These are phyloP conservation scores for Hypselothyrea guttata DNA, from an alignment of 2,888 invertebrate species.

Conservation along the genomic window DNA sequence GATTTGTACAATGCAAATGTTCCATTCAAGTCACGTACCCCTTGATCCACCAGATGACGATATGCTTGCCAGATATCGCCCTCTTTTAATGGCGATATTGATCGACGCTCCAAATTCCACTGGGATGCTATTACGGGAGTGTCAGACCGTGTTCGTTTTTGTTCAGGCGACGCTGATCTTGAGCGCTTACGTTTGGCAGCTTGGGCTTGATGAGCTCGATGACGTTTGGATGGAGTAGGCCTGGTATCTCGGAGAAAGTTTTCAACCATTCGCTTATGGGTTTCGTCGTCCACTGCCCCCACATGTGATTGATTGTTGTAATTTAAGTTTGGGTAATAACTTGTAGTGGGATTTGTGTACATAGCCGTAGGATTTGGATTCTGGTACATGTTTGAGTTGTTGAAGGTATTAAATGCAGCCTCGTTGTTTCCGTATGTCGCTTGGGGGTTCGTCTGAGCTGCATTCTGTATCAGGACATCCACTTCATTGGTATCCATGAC, in stretches of 20 bases:
- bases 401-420: background rate
- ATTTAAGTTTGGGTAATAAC: background rate
- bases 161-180: constrained; percentile 40
- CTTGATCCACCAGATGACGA: constrained; percentile 76
- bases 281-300: constrained; percentile 70
- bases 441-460: constrained; percentile 32
- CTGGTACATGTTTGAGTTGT: background rate
- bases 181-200: constrained; percentile 41
- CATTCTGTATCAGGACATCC: constrained; percentile 69
- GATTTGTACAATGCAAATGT: constrained; percentile 84
- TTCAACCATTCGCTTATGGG: constrained; percentile 79
- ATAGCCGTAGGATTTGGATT: background rate
- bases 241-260: constrained; percentile 73
- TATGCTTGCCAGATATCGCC: constrained; percentile 80
- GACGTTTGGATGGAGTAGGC: constrained; percentile 16
- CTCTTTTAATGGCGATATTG: constrained; percentile 73
- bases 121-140: constrained; percentile 23
- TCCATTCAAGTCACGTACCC: constrained; percentile 79
- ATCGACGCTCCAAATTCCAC: constrained; percentile 61
- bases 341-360: background rate
- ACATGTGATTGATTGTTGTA: background rate
- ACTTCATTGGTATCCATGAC: constrained; percentile 82
- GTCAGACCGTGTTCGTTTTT: constrained; percentile 21
- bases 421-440: constrained; percentile 14
- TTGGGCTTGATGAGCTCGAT: constrained; percentile 13